Base-by-base conservation (phyloP, 2,888 invertebrate species). In the Limulus polyphemus region DNA sequence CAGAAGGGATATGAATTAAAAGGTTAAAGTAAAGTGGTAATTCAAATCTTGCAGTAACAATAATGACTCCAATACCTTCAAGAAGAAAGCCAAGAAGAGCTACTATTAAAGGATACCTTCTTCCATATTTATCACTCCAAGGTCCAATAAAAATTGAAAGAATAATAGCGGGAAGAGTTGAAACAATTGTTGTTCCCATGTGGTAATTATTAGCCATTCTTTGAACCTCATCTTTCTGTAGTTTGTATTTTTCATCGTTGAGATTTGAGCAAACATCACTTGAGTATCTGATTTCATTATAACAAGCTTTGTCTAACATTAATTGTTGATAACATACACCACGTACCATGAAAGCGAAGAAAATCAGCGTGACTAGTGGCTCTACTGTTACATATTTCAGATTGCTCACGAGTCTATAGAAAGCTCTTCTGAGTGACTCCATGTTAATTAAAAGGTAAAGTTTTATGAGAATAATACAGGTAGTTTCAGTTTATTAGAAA, bases 61-160 rank as follows among this genome's bases (percentile, higher is more conserved):
- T 51, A 0, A 57, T 47, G 46, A 61, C 56, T 32, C 52, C 11
- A 3, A 50, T 13, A 16, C 51, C 57, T 16, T 66, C 66, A 7
- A 66, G 14, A 10, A 62, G 48, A 9, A 64, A 49, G 4, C 62
- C 64, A 46, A 55, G 10, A 4, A 51, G 47, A 10, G 64, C 60
- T 10, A 62, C 51, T 13, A 63, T 13, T 10, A 66, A 49, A 1
- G 66, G 66, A 49, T 61, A 62, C 14, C 62, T 66, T 52, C 66
- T 57, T 49, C 63, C 62, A 56, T 66, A 66, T 3, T 62, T 60
- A 54, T 66, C 66, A 47, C 64, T 62, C 66, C 66, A 66, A 1
- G 66, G 64, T 32, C 63, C 62, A 60, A 50, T 10, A 16, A 54
- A 48, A 10, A 11, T 58, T 14, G 51, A 46, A 51, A n/a, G 50